These are phyloP conservation scores for Meandrusa payeni DNA, from an alignment of 2,888 invertebrate species.

Conservation along the genomic window DNA sequence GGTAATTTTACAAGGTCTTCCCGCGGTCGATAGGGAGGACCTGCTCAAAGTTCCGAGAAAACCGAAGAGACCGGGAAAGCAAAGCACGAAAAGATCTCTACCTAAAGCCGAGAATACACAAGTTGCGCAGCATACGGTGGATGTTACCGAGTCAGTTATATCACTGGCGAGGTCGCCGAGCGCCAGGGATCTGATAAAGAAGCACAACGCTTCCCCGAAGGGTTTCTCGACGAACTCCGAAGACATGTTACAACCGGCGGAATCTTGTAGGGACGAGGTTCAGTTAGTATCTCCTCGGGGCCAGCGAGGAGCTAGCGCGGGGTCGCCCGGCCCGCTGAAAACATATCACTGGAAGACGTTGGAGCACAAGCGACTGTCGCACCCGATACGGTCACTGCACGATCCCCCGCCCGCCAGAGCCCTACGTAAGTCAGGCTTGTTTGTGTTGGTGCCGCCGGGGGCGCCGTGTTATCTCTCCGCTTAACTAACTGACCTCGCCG, in stretches of 20 bases:
- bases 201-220: slow-evolving; percentile 39
- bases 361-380: slow-evolving; percentile 71
- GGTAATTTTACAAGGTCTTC: slow-evolving; percentile 45
- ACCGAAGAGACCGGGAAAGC: slow-evolving; percentile 58
- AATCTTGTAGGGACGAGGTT: slow-evolving; percentile 34
- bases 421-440: slow-evolving; percentile 71
- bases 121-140: slow-evolving; percentile 46
- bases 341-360: slow-evolving; percentile 68
- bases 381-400: slow-evolving; percentile 67
- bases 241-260: slow-evolving; percentile 37
- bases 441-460: slow-evolving; percentile 39
- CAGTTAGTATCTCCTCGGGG: slow-evolving; percentile 52
- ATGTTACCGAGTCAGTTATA: slow-evolving; percentile 61
- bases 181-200: slow-evolving; percentile 46
- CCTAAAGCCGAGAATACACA: slow-evolving; percentile 14
- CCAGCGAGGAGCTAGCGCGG: slow-evolving; percentile 48
- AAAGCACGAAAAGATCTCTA: slow-evolving; percentile 30
- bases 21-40: slow-evolving; percentile 55
- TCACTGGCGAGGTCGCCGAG: slow-evolving; percentile 63
- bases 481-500: slow-evolving; percentile 71
- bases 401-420: slow-evolving; percentile 54
- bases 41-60: slow-evolving; percentile 64
- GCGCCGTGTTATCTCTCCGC: slow-evolving; percentile 43
- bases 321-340: slow-evolving; percentile 57
- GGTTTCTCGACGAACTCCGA: slow-evolving; percentile 51